Conservation (phyloP, 2,113 vertebrate genomes). For the Nothobranchius furzeri region DNA sequence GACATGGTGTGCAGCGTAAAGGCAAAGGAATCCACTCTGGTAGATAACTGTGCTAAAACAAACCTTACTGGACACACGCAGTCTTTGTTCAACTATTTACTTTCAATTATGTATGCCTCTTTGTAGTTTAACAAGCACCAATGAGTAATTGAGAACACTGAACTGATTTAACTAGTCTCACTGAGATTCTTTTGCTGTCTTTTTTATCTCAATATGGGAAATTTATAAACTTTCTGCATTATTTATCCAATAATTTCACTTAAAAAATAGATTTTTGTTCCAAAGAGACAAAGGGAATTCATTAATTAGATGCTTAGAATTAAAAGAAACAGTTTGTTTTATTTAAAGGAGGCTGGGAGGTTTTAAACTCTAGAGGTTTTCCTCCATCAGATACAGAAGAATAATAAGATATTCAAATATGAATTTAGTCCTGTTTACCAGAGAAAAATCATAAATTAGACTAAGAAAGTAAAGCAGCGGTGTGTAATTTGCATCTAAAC, state of each 20-base stretch:
- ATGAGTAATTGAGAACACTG: no score
- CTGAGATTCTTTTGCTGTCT: no score
- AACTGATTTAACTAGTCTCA: no score
- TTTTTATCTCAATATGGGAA: background rate
- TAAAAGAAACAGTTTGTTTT: conserved; percentile 29
- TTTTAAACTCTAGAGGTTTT: conserved; percentile 8
- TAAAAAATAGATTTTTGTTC: background rate
- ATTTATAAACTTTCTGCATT: conserved; percentile 1
- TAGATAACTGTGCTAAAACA: conserved; percentile 31
- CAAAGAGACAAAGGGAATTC: conserved; percentile 10
- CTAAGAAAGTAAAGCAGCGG: background rate
- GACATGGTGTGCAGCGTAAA: conserved; percentile 19
- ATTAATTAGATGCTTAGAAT: conserved; percentile 3
- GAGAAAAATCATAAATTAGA: background rate
- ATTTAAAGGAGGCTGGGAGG: conserved; percentile 23
- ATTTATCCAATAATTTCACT: background rate
- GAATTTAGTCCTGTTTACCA: background rate
- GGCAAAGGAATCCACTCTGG: conserved; percentile 30
- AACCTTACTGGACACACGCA: conserved; percentile 8
- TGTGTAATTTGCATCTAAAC: conserved; percentile 15
- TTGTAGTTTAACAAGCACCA: no score
- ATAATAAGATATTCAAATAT: conserved; percentile 19
- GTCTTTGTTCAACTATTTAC: background rate
- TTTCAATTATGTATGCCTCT: no score
- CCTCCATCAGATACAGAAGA: background rate